Evolutionary conservation across 2,888 invertebrate species (phyloP), one percentile per base, ranked within the genome.

Genomic region (Nowickia ferox): DNA sequence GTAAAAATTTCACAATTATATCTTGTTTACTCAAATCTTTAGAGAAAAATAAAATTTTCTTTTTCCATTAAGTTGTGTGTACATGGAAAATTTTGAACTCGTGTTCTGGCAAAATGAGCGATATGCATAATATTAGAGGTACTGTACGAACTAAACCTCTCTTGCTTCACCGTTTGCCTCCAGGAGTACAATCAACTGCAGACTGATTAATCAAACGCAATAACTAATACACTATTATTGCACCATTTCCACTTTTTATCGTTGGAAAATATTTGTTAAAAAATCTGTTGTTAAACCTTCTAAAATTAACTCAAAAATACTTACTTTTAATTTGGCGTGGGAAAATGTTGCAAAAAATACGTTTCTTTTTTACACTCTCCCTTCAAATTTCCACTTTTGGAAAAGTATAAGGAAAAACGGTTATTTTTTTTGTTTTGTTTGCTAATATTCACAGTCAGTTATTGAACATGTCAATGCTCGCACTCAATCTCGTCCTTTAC

Each of bases 291-390:
- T 30, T 30, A 30, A 30, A 30, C 30, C 46, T 48, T 13, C 46
- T 53, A 8, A 6, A 80, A 65, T 69, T 74, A 57, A 44, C 69
- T 59, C 44, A 65, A 46, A 72, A 61, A 42, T 46, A 19, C 44
- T 19, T 46, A 19, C 44, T 19, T 11, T 69, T 74, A 42, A 68
- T 42, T 80, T 63, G 66, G 63, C 81, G 86, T 86, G 86, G 74
- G 86, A 86, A 86, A 86, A 86, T 81, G 71, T 78, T 19, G 74
- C 74, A 63, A 84, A 86, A 86, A 81, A 86, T 81, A 71, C 86
- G 86, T 86, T 86, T 83, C n/a, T 30, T 80, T 79, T 76, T 51
- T 11, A 8, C 2, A 5, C 0, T 66, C 57, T 77, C 9, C 11
- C 10, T 46, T 38, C 9, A 65, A 69, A 71, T 69, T 40, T 65